These are phyloP conservation scores for Limnephilus marmoratus DNA, from an alignment of 2,888 invertebrate species.

Conservation along the genomic window DNA sequence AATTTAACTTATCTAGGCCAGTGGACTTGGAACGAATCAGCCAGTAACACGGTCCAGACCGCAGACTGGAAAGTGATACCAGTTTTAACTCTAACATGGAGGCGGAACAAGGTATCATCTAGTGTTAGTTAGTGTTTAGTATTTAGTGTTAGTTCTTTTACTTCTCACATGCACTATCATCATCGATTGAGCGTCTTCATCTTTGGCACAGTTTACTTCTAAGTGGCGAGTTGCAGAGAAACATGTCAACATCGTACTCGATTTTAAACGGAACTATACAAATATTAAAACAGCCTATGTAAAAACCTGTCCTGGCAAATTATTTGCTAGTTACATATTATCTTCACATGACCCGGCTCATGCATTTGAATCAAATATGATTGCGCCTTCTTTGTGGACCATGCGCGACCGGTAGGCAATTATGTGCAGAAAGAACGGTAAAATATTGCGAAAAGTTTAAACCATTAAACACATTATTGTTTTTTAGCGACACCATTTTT, in stretches of 20 bases:
- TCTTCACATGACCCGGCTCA: too few species aligned
- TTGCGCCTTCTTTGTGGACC: too few species aligned
- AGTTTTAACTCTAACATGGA: not conserved
- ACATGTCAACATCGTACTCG: not conserved
- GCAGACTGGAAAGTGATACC: constrained; percentile 32
- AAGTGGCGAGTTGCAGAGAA: not conserved
- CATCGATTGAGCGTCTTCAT: not conserved
- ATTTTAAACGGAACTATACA: too few species aligned
- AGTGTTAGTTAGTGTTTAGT: not conserved
- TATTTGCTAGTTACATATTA: too few species aligned
- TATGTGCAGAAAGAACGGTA: not conserved
- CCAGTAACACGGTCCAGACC: not conserved
- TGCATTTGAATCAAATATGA: too few species aligned
- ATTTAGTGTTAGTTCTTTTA: not conserved
- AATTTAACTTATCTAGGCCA: constrained; percentile 38
- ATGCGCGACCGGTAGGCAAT: not conserved
- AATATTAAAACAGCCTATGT: too few species aligned
- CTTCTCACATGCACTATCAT: not conserved
- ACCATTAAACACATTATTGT: not conserved
- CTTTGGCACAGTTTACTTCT: not conserved
- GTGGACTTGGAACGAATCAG: constrained; percentile 11
- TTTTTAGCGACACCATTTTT: not conserved
- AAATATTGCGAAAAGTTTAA: not conserved
- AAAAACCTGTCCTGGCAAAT: too few species aligned
- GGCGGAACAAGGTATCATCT: not conserved